Conservation (phyloP, 2,113 vertebrate species). For the Psilopsiagon aymara region DNA sequence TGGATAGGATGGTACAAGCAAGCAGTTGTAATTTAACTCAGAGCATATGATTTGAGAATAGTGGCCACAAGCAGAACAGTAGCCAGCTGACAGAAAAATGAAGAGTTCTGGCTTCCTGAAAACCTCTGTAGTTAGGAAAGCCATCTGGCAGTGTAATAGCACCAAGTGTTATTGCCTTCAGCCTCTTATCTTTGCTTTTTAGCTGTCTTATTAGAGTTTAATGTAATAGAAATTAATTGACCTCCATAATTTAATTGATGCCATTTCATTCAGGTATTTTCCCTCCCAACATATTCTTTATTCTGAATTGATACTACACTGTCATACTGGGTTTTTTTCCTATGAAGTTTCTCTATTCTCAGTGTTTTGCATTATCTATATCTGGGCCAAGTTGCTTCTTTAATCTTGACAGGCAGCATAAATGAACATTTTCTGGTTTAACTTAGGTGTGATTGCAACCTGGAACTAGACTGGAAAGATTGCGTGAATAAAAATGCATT, state of each 20-base stretch:
- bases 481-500: not conserved
- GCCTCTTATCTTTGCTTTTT: constrained; percentile 30
- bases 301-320: not conserved
- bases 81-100: constrained; percentile 26
- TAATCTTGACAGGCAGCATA: not conserved
- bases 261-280: not conserved
- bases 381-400: not conserved
- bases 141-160: not conserved
- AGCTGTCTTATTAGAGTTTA: constrained; percentile 24
- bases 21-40: not conserved
- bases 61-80: not conserved
- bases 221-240: constrained; percentile 39
- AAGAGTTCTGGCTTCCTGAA: constrained; percentile 28
- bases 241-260: constrained; percentile 20
- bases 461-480: not conserved
- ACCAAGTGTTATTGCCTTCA: constrained; percentile 23
- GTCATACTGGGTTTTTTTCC: not conserved
- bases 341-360: not conserved
- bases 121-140: constrained; percentile 17
- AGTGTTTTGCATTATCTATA: not conserved
- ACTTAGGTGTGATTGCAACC: not conserved
- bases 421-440: not conserved
- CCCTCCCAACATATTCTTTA: not conserved
- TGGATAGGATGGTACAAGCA: constrained; percentile 5
- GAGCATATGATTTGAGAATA: constrained; percentile 8